Evolutionary conservation across 1,140 invertebrate species (phyloP), one percentile per base, ranked within the genome.

Genomic region (Scaptomyza hsui): DNA sequence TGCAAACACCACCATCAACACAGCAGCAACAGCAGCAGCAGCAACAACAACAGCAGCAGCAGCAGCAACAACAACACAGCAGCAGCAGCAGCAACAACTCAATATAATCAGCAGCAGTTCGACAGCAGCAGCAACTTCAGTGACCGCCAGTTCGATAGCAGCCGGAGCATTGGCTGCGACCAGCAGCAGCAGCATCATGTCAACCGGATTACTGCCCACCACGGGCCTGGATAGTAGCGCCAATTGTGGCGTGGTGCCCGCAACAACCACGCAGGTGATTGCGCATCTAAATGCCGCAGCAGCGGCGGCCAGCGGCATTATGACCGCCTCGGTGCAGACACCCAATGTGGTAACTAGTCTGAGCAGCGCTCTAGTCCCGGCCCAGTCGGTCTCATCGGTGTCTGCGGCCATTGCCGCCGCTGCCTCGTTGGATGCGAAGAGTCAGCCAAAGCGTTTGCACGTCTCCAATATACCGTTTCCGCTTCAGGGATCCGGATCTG

Each of bases 391-490:
- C 13, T 15, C 82, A 35, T 73, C 78, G 52, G 73, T 89, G 68
- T 64, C 82, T 39, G 74, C 75, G 13, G 82, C 81, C 4, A 78
- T 69, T 0, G 81, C 81, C 13, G 65, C 63, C 0, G 71, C 72
- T 26, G 76, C 82, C 57, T 60, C 86, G 39, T 42, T 81, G 51
- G 92, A 91, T 81, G 78, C 90, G 74, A 94, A 94, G 89, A 94
- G 93, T 77, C 96, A 96, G 91, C 96, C 96, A 39, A 98, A 97
- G 92, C 94, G 96, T 85, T 94, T 97, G 69, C 97, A 98, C 91
- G 98, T 99, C 86, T 99, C 98, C 90, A 99, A 99, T 94, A 99
- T 99, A 94, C 98, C 98, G 74, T 99, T 99, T 94, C 94, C 94
- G 98, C 91, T 99, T 99, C 93, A 95, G 98, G 93, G 98, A 99